Base-by-base conservation (phyloP, 2,113 vertebrate genomes). In the Geococcyx californianus region DNA sequence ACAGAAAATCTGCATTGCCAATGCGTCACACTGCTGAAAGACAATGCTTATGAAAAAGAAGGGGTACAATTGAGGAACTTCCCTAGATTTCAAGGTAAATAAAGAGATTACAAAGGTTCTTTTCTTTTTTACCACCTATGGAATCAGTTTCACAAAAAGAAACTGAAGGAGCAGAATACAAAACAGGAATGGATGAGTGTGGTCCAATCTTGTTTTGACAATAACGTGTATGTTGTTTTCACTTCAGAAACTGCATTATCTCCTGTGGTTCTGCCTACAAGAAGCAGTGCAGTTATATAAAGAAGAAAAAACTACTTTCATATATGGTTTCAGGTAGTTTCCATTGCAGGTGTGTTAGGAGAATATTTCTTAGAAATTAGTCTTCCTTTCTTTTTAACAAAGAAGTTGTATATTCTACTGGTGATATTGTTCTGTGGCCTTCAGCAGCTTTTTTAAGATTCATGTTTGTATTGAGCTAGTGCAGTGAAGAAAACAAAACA, bases 21-120 rank as follows among this genome's bases (percentile, higher is more conserved):
- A 3, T 6, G 16, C 0, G 0, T n/a, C 10, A 31, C 18, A 13
- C 8, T 16, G 21, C 11, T 67, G 24, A 74, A 70, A 51, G 11
- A 6, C 4, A 74, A 24, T 10, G 10, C 6, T 63, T 21, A 4
- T 20, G 40, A 62, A 59, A 52, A 60, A 0, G 2, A 33, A 14
- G 2, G 1, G 1, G 13, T 40, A 21, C 40, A 88, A 59, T 18
- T 12, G 8, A 80, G 13, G 6, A 4, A 10, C 3, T 88, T 75
- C 18, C 11, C 3, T 10, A 54, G 7, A 45, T 45, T 40, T n/a
- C n/a, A 29, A 18, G 1, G 2, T 47, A 52, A 79, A 47, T 34
- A 62, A 51, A 34, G 7, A 60, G 9, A 40, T 0, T 60, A 24
- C 11, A 79, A 84, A 66, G 81, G 1, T 11, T 9, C 8, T 40